These are phyloP conservation scores for Leptodirus hochenwartii DNA, from an alignment of 2,888 invertebrate species.

Conservation along the genomic window DNA sequence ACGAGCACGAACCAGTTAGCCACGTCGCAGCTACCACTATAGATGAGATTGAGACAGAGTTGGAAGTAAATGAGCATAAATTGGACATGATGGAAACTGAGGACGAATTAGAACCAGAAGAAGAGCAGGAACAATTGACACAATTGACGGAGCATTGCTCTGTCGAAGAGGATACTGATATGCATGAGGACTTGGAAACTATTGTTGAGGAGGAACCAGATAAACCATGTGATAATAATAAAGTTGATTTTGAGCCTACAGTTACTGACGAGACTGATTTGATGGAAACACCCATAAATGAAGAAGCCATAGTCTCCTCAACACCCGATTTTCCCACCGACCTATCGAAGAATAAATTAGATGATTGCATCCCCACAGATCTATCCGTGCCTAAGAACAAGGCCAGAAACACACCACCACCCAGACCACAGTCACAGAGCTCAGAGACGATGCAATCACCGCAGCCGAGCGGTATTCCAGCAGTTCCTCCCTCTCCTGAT, in stretches of 20 bases:
- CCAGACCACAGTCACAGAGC: conserved; percentile 41
- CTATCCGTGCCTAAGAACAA: conserved; percentile 33
- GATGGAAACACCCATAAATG: background rate
- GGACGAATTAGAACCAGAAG: no score
- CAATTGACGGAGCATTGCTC: conserved; percentile 12
- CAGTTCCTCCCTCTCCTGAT: conserved; percentile 51
- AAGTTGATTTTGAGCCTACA: background rate
- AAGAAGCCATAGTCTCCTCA: background rate
- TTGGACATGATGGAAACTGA: no score
- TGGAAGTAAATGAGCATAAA: no score
- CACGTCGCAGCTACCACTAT: no score
- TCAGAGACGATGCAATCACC: conserved; percentile 58
- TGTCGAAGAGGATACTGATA: conserved; percentile 14
- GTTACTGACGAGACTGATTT: background rate
- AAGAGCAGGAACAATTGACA: conserved; percentile 10
- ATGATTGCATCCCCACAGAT: conserved; percentile 30
- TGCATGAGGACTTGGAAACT: conserved; percentile 12
- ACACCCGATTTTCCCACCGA: conserved; percentile 9
- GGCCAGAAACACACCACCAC: conserved; percentile 19
- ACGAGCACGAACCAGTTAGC: conserved; percentile 8
- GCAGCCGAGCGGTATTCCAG: conserved; percentile 51
- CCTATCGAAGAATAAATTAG: conserved; percentile 17
- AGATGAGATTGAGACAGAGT: no score
- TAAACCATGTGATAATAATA: background rate
- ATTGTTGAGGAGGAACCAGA: background rate